Evolutionary conservation across 2,888 invertebrate species (phyloP), one percentile per base, ranked within the genome.

Genomic region (Eretmocerus hayati): DNA sequence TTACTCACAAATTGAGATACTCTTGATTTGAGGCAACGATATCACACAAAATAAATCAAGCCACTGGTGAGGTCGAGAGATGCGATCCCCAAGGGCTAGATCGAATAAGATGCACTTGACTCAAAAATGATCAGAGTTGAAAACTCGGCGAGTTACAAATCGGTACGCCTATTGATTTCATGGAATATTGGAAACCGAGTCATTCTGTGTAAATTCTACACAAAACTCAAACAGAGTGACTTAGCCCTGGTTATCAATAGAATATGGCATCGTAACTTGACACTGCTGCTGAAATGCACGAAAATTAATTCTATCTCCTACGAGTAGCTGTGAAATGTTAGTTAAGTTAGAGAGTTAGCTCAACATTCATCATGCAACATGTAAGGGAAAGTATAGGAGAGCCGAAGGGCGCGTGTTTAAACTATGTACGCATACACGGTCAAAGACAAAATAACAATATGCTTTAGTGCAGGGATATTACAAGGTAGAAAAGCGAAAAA

Each of bases 341-440:
- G 55, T 59, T 45, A 55, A 68, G 64, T 69, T 67, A 68, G 64
- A 66, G 58, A 59, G 56, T 65, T 67, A 65, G 58, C 64, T 52
- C 55, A 58, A 58, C 54, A 19, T 19, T 40, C 15, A 38, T 50
- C 66, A 67, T 69, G 67, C 68, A 62, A 63, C 58, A 64, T 51
- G 61, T 47, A 60, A 26, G 49, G 59, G 58, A n/a, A 15, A 33
- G 5, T n/a, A n/a, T n/a, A n/a, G 33, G 33, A 2, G 33, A 33
- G 33, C 9, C 33, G 33, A 13, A 33, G 26, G 8, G 26, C 11
- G 11, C 11, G 26, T 26, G 26, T 26, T 9, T 9, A 26, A 26
- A 26, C 11, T 6, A 6, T 26, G 26, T 9, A 26, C 11, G n/a
- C n/a, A n/a, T n/a, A n/a, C n/a, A n/a, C n/a, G n/a, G n/a, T n/a